Evolutionary conservation across 2,888 invertebrate species (phyloP), one percentile per base, ranked within the genome.

Genomic region (Macrosiphum euphorbiae): DNA sequence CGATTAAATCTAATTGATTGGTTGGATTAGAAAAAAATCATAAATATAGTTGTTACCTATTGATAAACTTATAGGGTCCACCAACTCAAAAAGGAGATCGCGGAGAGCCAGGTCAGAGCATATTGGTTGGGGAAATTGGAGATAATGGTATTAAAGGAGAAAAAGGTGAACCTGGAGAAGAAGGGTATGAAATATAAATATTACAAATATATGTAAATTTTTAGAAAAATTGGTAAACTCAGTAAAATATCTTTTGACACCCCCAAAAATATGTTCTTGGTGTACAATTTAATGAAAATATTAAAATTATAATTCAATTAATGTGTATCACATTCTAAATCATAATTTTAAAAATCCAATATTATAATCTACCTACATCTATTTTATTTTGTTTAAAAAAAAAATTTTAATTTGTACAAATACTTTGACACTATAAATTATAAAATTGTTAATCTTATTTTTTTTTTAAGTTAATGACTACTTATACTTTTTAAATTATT

Each of bases 91-190:
- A 95, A 94, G 95, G 95, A 88, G 95, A 95, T 5, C 93, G 95
- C 41, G 95, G 95, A 88, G 95, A 95, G 13, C 94, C 94, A 28
- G 95, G 95, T 1, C 94, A 94, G 88, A 94, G 94, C 47, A 95
- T 95, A 50, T 94, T 95, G 24, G 94, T 89, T 28, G 95, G 95
- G 58, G 95, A 95, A 26, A 95, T 95, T 35, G 95, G 95, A 61
- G 91, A 87, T 0, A 44, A 20, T 55, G 95, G 95, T 44, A 10
- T n/a, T 8, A 84, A 61, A 24, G 95, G 95, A 20, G 95, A 94
- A 50, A 95, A 95, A 95, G 96, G 96, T 28, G 95, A 95, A 92
- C 94, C 94, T 78, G 96, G 95, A 24, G 94, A 95, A 78, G 95
- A 95, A 94, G 95, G 95, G 28, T 95, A 95, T 35, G 89, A 41